A percentile compares a stretch with the other conserved stretches of the same genome.
These are phyloP conservation scores for Colletes latitarsis DNA, from an alignment of 1,140 invertebrate species.

Conservation along the genomic window DNA sequence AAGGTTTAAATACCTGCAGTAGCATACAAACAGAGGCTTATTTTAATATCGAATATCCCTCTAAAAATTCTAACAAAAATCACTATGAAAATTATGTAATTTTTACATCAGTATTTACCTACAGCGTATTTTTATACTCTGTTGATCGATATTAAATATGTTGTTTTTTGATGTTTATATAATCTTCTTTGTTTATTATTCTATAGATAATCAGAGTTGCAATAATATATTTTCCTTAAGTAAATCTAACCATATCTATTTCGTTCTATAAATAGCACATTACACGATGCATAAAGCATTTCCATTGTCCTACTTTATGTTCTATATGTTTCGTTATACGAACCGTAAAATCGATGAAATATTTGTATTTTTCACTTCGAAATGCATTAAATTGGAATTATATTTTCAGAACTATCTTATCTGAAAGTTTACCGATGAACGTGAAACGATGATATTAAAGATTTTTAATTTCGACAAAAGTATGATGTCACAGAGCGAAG, in stretches of 20 bases:
- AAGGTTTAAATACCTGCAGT: slow-evolving; percentile 3
- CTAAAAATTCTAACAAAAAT: neutral
- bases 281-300: neutral
- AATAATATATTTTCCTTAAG: neutral
- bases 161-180: no score
- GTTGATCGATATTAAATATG: neutral
- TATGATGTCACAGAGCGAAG: no score
- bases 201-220: neutral
- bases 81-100: neutral
- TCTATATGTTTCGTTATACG: no score
- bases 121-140: neutral
- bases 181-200: neutral
- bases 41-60: neutral
- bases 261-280: neutral
- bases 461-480: no score
- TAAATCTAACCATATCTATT: neutral
- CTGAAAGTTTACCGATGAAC: no score
- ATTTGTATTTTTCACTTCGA: no score
- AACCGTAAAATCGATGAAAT: no score
- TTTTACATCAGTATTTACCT: no score
- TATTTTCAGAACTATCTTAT: no score
- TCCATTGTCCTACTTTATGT: neutral
- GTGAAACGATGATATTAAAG: no score
- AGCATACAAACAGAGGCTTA: neutral
- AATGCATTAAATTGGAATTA: no score